Conservation (phyloP, 1,140 invertebrate genomes). For the Hypothenemus hampei region DNA sequence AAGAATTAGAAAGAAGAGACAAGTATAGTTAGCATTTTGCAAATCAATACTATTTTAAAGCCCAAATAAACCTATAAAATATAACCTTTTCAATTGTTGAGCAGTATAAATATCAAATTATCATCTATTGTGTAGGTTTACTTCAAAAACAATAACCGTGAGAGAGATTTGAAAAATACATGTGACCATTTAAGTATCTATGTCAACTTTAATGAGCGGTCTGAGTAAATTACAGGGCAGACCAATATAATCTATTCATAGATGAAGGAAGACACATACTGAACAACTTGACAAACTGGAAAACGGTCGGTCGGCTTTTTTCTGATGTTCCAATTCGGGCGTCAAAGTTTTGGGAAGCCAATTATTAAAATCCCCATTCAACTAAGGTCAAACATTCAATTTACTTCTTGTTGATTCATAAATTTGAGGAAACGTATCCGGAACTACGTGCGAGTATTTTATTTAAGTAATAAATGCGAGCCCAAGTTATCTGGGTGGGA, state of each 20-base stretch:
- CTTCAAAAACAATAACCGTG: constrained; percentile 23
- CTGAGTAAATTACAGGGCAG: constrained; percentile 23
- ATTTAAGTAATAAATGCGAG: not conserved
- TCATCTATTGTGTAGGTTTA: constrained; percentile 10
- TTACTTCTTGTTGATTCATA: not conserved
- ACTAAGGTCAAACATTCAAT: constrained; percentile 1
- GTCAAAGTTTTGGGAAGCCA: constrained; percentile 16
- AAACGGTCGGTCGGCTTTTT: constrained; percentile 7
- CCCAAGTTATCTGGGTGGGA: not conserved
- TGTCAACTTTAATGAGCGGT: constrained; percentile 24
- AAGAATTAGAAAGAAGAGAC: too few species aligned
- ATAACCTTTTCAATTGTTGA: not conserved
- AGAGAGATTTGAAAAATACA: constrained; percentile 26
- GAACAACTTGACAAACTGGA: not conserved
- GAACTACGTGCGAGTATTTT: not conserved
- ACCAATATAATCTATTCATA: constrained; percentile 26
- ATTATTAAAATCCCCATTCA: constrained; percentile 8
- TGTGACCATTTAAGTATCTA: constrained; percentile 26
- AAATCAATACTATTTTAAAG: too few species aligned
- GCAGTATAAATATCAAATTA: constrained; percentile 9
- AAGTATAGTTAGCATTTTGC: too few species aligned
- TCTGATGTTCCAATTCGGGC: constrained; percentile 11
- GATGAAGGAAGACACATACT: constrained; percentile 25
- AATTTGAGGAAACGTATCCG: not conserved
- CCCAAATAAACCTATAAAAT: too few species aligned